phyloP scores from a whole-genome alignment of 2,888 invertebrate species.

The Andrena dorsata region DNA sequence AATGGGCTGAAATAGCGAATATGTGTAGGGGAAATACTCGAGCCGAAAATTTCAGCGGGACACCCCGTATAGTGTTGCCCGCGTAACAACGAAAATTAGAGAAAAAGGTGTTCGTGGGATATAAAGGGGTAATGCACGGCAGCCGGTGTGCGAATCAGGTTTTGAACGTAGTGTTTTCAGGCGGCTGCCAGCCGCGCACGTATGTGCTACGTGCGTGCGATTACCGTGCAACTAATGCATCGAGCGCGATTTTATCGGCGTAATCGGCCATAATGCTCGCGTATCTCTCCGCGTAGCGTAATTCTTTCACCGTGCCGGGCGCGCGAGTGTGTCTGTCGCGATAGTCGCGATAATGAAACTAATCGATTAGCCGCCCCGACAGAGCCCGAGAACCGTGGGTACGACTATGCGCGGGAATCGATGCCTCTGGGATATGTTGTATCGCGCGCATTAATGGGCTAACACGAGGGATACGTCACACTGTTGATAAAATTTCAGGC shows the following conservation, averaged over 20 bases:
- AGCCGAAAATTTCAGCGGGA: no score
- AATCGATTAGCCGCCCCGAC: slow-evolving; percentile 52
- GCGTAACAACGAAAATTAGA: no score
- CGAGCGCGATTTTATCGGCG: slow-evolving; percentile 62
- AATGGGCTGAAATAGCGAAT: no score
- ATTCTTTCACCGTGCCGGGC: slow-evolving; percentile 17
- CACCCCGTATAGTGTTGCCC: no score
- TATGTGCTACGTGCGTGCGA: slow-evolving; percentile 19
- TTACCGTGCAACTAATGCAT: slow-evolving; percentile 55
- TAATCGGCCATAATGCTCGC: slow-evolving; percentile 62
- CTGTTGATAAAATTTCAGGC: slow-evolving; percentile 10
- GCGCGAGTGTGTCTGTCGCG: slow-evolving; percentile 26
- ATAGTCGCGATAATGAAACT: slow-evolving; percentile 58
- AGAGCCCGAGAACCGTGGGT: slow-evolving; percentile 4
- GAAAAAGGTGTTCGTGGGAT: background rate
- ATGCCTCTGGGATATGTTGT: slow-evolving; percentile 9
- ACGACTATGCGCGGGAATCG: slow-evolving; percentile 15
- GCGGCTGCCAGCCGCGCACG: slow-evolving; percentile 9
- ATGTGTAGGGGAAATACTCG: no score
- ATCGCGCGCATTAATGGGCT: background rate
- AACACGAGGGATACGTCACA: slow-evolving; percentile 9
- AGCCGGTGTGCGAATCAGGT: slow-evolving; percentile 23
- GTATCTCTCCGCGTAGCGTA: slow-evolving; percentile 55
- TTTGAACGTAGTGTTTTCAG: slow-evolving; percentile 30
- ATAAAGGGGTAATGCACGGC: background rate